Base-by-base conservation (phyloP, 2,888 invertebrate genomes). In the Mechanitis mazaeus region DNA sequence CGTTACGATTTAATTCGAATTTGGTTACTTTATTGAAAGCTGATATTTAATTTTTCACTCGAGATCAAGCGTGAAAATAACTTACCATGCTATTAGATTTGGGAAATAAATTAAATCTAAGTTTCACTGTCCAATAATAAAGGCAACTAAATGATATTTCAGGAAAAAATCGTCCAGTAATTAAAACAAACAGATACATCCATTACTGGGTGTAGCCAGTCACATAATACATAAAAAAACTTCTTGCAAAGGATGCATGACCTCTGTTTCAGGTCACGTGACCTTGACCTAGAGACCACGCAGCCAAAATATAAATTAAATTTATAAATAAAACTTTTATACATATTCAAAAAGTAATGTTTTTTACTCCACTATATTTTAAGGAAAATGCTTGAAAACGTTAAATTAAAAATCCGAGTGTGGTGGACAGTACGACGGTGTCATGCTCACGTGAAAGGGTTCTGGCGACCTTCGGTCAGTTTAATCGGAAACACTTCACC, bases 401-500 rank as follows among this genome's bases (percentile, higher is more conserved):
- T 31, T 50, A 47, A 6, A 38, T 38, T 38, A 6, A 38, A 38
- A 38, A 6, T 38, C 7, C 38, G 38, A 47, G n/a, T n/a, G 28
- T 47, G 1, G n/a, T n/a, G 45, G 33, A 28, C 28, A 45, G 33
- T 33, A 53, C 45, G 59, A 56, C 54, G 45, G 59, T 58, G 53
- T 57, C 57, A 57, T 56, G 64, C 66, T 65, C 65, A 47, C 63
- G 67, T 63, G 67, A 67, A 67, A 64, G 67, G 66, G 61, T 54
- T 63, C 65, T 42, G 47, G 50, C 56, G 67, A 68, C 69, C 70
- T 69, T 68, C 67, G 50, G 55, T 60, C 59, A 56, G 65, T 68
- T 68, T 64, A 68, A 66, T 65, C 69, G 64, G 67, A 65, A 66
- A 67, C 68, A 71, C 66, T 66, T 56, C 66, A 60, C 66, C 66